Percentiles rank a stretch among this genome's conserved stretches.
Conservation (phyloP, 2,113 vertebrate genomes). For the Phycodurus eques region DNA sequence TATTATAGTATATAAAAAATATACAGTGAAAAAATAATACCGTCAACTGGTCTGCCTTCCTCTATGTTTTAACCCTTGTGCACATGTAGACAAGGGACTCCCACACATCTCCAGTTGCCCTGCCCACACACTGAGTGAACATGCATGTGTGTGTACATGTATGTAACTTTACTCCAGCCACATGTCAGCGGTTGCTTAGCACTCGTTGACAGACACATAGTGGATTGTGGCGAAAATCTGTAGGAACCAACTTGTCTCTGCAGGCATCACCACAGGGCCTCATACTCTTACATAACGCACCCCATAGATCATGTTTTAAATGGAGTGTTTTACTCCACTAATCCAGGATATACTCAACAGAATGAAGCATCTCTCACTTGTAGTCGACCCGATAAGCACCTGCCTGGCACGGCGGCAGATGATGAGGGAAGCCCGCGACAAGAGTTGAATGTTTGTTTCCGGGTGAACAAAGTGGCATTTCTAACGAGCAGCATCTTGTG, state of each 20-base stretch:
- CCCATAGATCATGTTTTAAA: constrained; percentile 16
- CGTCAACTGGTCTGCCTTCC: too few relatives aligned
- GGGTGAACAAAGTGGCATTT: constrained; percentile 50
- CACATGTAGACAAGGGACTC: constrained; percentile 11
- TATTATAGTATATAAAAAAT: too few relatives aligned
- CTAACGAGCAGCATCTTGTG: constrained; percentile 51
- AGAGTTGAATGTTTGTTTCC: constrained; percentile 36
- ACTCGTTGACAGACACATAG: constrained; percentile 28
- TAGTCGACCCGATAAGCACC: not conserved
- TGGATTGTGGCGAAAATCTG: constrained; percentile 32
- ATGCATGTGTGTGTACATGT: constrained; percentile 3
- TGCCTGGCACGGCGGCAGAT: not conserved
- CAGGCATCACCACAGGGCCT: constrained; percentile 23
- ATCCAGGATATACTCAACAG: constrained; percentile 4
- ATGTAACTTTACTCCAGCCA: constrained; percentile 54
- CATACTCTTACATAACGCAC: constrained; percentile 27
- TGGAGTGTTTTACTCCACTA: constrained; percentile 5
- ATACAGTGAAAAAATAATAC: too few relatives aligned
- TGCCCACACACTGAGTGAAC: constrained; percentile 48
- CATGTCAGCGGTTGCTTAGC: constrained; percentile 58
- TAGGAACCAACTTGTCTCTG: constrained; percentile 26
- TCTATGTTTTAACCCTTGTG: not conserved
- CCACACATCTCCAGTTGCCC: constrained; percentile 57
- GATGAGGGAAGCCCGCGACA: constrained; percentile 1
- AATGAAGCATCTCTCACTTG: not conserved